A percentile compares a stretch with the other conserved stretches of the same genome.
Evolutionary conservation across 2,113 vertebrate species (phyloP).

Genomic region (Paratilapia polleni): DNA sequence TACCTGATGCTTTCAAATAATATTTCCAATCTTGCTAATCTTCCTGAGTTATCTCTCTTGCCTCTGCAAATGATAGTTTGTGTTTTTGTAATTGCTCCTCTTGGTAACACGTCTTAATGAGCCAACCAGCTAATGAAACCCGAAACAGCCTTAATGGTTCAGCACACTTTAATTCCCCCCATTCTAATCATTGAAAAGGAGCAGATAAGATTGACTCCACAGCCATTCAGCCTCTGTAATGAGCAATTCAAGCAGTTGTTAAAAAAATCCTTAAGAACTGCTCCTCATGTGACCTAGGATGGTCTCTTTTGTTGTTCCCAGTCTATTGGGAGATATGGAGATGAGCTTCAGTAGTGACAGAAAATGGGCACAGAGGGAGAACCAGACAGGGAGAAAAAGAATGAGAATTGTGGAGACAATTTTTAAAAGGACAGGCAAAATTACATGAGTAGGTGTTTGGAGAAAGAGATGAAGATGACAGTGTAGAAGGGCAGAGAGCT

Average conservation of each 20-base stretch:
- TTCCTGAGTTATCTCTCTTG: neutral
- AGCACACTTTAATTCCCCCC: slow-evolving; percentile 15
- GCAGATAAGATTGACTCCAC: slow-evolving; percentile 34
- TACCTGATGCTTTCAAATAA: neutral
- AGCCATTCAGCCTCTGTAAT: slow-evolving; percentile 18
- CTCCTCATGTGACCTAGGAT: slow-evolving; percentile 1
- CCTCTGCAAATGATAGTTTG: slow-evolving; percentile 9
- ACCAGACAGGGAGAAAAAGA: neutral
- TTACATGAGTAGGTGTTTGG: neutral
- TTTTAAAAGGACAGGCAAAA: neutral
- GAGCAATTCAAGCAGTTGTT: slow-evolving; percentile 32
- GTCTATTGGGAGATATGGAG: neutral
- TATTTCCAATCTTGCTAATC: neutral
- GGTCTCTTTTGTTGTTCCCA: neutral
- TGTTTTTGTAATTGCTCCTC: neutral
- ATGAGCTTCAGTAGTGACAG: neutral
- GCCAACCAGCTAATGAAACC: slow-evolving; percentile 32
- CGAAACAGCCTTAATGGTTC: slow-evolving; percentile 23
- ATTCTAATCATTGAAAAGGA: slow-evolving; percentile 49
- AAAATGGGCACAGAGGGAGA: neutral
- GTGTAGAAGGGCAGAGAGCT: neutral
- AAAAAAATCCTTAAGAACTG: slow-evolving; percentile 14
- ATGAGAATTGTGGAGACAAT: neutral
- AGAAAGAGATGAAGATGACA: neutral
- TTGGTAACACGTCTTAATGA: slow-evolving; percentile 10